Percentiles rank a stretch among this genome's conserved stretches.
phyloP scores from a whole-genome alignment of 2,888 invertebrate genomes.

The Andrena bicolor region DNA sequence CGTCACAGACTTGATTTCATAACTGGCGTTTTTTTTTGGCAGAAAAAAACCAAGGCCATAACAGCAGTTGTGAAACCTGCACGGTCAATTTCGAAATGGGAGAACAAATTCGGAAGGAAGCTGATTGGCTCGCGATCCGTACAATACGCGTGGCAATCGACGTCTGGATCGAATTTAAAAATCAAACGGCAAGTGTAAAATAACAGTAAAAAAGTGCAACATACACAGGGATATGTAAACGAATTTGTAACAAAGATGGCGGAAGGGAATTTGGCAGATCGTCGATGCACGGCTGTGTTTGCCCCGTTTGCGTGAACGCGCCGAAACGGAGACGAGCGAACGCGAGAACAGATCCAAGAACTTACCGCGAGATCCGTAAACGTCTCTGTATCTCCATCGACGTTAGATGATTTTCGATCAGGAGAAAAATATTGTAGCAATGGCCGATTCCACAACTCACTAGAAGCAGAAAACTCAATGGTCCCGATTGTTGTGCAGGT shows the following conservation, averaged over 20 bases:
- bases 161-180: not conserved
- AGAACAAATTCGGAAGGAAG: constrained; percentile 18
- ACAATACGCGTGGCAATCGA: not conserved
- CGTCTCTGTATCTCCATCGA: constrained; percentile 53
- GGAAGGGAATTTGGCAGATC: constrained; percentile 74
- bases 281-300: constrained; percentile 46
- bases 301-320: not conserved
- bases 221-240: constrained; percentile 72
- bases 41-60: constrained; percentile 73
- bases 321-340: not conserved
- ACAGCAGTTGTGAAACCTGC: constrained; percentile 68
- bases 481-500: constrained; percentile 65
- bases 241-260: constrained; percentile 81
- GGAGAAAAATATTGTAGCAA: constrained; percentile 75
- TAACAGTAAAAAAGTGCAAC: constrained; percentile 50
- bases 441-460: constrained; percentile 77
- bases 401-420: constrained; percentile 46
- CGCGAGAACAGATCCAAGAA: constrained; percentile 18
- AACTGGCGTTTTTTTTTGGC: constrained; percentile 66
- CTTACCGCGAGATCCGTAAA: constrained; percentile 58
- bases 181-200: not conserved
- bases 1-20: constrained; percentile 61
- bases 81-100: constrained; percentile 39
- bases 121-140: not conserved
- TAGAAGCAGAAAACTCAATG: constrained; percentile 76